Percentiles rank a stretch among this genome's conserved stretches.
Conservation (phyloP, 2,888 invertebrate species). For the Leptura quadrifasciata region DNA sequence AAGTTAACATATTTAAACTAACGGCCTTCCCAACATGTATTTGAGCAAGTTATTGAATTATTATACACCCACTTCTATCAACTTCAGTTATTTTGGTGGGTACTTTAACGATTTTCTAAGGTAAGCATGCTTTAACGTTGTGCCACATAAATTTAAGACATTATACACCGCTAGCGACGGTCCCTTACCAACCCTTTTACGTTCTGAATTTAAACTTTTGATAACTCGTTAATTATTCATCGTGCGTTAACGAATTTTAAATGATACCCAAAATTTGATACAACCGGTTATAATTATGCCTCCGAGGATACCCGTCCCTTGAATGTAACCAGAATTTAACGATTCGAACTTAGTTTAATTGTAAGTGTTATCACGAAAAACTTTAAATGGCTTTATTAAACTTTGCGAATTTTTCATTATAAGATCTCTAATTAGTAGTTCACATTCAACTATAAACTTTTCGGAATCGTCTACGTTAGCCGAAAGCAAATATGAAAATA, state of each 20-base stretch:
- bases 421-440: too few species aligned
- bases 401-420: too few species aligned
- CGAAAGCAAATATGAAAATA: too few species aligned
- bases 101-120: background rate
- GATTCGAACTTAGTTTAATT: background rate
- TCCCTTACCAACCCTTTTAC: slow-evolving; percentile 19
- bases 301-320: background rate
- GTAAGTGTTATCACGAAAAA: background rate
- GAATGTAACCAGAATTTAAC: background rate
- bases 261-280: slow-evolving; percentile 27
- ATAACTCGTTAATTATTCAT: slow-evolving; percentile 15
- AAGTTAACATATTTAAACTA: too few species aligned
- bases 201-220: background rate
- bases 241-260: slow-evolving; percentile 13
- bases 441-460: too few species aligned
- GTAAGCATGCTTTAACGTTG: background rate
- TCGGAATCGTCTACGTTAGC: too few species aligned
- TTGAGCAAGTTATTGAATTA: too few species aligned
- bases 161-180: background rate
- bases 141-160: background rate
- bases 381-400: background rate
- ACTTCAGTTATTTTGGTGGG: too few species aligned
- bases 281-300: background rate
- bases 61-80: too few species aligned
- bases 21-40: too few species aligned